Percentiles rank a stretch among this genome's conserved stretches.
Conservation (phyloP, 2,113 vertebrate species). For the Mastomys coucha region DNA sequence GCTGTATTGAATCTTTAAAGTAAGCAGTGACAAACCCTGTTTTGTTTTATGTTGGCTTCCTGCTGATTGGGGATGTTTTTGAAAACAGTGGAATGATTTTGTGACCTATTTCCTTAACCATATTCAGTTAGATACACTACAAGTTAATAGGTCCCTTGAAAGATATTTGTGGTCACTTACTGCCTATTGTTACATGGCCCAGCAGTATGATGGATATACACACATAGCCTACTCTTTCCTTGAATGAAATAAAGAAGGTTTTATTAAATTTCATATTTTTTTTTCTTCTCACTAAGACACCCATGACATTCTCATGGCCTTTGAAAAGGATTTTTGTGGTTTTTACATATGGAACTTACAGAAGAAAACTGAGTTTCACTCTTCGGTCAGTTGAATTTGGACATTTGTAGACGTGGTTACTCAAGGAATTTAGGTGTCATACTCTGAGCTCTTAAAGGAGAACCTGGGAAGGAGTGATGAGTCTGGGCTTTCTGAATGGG, state of each 20-base stretch:
- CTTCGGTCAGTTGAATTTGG: not conserved
- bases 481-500: not conserved
- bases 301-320: not conserved
- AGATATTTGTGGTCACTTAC: not conserved
- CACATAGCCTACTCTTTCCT: not conserved
- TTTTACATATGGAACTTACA: conserved; percentile 26
- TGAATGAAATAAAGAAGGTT: not conserved
- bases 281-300: not conserved
- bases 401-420: not conserved
- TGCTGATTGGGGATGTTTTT: not conserved
- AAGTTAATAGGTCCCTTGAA: not conserved
- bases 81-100: not conserved
- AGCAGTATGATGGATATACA: not conserved
- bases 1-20: conserved; percentile 31
- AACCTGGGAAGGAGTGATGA: not conserved
- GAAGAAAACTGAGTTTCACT: not conserved
- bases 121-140: not conserved
- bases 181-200: not conserved
- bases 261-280: not conserved
- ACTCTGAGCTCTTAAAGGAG: not conserved
- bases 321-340: conserved; percentile 16
- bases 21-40: not conserved
- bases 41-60: not conserved
- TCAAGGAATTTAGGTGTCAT: not conserved
- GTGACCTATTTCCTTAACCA: conserved; percentile 20